Conservation (phyloP, 2,113 vertebrate genomes). For the Amblyopsis rosae region DNA sequence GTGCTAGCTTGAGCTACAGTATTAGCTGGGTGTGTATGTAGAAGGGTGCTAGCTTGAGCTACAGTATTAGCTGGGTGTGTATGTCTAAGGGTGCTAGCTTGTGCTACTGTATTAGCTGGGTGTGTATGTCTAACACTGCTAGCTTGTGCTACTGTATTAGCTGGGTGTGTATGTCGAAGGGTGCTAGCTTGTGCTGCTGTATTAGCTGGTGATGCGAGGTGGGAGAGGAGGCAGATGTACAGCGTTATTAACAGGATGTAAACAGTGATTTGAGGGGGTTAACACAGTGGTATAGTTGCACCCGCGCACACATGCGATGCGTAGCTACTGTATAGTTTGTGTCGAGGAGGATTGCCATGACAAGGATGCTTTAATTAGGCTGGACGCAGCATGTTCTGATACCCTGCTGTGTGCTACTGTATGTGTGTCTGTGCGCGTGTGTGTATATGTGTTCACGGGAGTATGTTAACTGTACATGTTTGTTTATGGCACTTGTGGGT, state of each 20-base stretch:
- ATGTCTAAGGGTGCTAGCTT: too few relatives aligned
- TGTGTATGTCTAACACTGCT: too few relatives aligned
- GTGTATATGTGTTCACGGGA: conserved; percentile 4
- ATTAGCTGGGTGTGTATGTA: too few relatives aligned
- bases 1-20: too few relatives aligned
- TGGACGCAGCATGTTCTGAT: conserved; percentile 70
- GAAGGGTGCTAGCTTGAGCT: too few relatives aligned
- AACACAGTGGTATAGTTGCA: conserved; percentile 50
- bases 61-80: too few relatives aligned
- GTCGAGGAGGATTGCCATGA: conserved; percentile 65
- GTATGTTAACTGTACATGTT: not conserved
- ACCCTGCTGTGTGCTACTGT: conserved; percentile 36
- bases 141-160: too few relatives aligned
- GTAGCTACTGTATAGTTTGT: conserved; percentile 50
- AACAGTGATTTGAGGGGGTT: conserved; percentile 63
- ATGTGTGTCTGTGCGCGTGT: not conserved
- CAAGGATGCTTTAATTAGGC: conserved; percentile 77
- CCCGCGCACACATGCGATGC: too few relatives aligned
- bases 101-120: too few relatives aligned
- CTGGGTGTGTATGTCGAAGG: too few relatives aligned
- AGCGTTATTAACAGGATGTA: conserved; percentile 61
- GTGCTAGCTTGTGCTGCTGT: too few relatives aligned
- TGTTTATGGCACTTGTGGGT: too few relatives aligned
- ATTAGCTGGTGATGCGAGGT: conserved; percentile 1
- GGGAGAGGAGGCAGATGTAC: conserved; percentile 41